A percentile compares a stretch with the other conserved stretches of the same genome.
Evolutionary conservation across 2,113 vertebrate genomes (phyloP).

Genomic region (Tyto alba): DNA sequence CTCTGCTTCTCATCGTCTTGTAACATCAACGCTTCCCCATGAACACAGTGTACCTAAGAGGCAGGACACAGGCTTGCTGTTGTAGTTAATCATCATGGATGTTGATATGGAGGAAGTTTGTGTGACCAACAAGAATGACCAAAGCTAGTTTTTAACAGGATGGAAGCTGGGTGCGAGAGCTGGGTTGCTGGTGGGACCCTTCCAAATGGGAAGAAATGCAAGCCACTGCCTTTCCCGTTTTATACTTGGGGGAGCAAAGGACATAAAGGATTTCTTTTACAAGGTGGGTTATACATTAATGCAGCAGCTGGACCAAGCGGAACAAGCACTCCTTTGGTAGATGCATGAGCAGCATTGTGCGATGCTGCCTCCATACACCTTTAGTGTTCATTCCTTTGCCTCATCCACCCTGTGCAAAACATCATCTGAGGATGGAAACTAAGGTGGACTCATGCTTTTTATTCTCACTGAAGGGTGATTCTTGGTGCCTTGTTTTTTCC

Average conservation of each 20-base stretch:
- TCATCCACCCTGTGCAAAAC: not conserved
- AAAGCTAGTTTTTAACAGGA: not conserved
- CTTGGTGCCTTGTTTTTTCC: not conserved
- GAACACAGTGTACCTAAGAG: not conserved
- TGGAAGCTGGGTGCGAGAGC: not conserved
- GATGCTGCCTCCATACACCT: not conserved
- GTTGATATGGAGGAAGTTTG: not conserved
- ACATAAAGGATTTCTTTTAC: not conserved
- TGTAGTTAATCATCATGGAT: not conserved
- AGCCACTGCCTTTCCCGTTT: not conserved
- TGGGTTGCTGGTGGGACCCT: not conserved
- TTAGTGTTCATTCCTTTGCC: not conserved
- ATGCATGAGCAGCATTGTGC: not conserved
- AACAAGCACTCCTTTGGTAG: not conserved
- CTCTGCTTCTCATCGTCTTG: not conserved
- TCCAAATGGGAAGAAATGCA: not conserved
- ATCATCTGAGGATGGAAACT: not conserved
- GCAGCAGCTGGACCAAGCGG: not conserved
- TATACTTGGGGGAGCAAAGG: not conserved
- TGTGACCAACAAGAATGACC: not conserved
- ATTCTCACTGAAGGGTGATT: not conserved
- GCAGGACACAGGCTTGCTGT: not conserved
- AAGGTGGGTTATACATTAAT: not conserved
- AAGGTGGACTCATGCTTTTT: not conserved
- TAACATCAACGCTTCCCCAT: not conserved